Base-by-base conservation (phyloP, 2,113 vertebrate genomes). In the Paedocypris sp. region DNA sequence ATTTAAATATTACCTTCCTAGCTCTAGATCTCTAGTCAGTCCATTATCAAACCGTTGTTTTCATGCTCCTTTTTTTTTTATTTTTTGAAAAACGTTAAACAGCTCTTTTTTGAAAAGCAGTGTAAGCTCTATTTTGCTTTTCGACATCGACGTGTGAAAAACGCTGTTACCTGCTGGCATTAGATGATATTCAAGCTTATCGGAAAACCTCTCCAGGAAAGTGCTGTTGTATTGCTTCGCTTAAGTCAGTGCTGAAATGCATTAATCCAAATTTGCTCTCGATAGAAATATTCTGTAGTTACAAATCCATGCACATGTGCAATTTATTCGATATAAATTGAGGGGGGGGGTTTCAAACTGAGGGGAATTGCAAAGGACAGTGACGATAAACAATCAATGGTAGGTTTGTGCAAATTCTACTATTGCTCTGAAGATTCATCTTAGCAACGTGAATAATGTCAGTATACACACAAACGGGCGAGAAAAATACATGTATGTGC, bases 161-260 rank as follows among this genome's bases (percentile, higher is more conserved):
- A 19, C 36, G 41, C 19, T 41, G 26, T 41, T 62, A 31, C 15
- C 28, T 33, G 48, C 60, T 62, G 60, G 60, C 39, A 52, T 62
- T 52, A 52, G 29, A 11, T 58, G 1, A 43, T 43, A 23, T 38
- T 54, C 22, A 50, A 53, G 48, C 42, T 36, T 50, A 20, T 6
- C 42, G 43, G 45, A 62, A 62, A 50, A 32, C 20, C 11, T 51
- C 52, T 5, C 16, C 39, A 35, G 35, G 15, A 52, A 70, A 65
- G 57, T 69, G 54, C 53, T 49, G n/a, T n/a, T n/a, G 20, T 22
- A 54, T 43, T 65, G 16, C 47, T 54, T 61, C 61, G 62, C 49
- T 61, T 18, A 53, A 19, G 16, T 41, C 20, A 49, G 54, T 45
- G 54, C 54, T 43, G 26, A 58, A 43, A 43, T 43, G 26, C 18